Percentiles rank a stretch among this genome's conserved stretches.
Conservation (phyloP, 1,140 invertebrate species). For the Aphis gossypii region DNA sequence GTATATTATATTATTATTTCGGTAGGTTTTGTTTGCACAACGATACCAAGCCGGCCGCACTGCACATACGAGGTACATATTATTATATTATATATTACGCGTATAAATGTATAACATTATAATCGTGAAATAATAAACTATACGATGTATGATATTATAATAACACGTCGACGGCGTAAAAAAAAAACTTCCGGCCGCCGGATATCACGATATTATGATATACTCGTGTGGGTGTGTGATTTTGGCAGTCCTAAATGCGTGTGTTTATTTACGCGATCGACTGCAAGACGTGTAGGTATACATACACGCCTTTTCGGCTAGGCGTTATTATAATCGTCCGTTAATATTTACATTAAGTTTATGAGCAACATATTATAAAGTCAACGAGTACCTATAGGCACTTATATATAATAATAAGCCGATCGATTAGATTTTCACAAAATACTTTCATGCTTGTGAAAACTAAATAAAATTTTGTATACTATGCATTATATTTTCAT, state of each 20-base stretch:
- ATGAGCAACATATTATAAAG: too few species aligned
- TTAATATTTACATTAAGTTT: too few species aligned
- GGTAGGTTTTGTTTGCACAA: slow-evolving; percentile 33
- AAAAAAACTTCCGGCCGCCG: neutral
- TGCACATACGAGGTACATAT: too few species aligned
- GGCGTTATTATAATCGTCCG: too few species aligned
- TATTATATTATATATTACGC: neutral
- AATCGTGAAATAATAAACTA: neutral
- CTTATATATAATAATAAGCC: too few species aligned
- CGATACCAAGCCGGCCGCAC: neutral
- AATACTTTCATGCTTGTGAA: neutral
- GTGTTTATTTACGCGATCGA: too few species aligned
- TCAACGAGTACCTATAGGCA: too few species aligned
- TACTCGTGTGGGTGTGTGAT: neutral
- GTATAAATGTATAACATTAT: neutral
- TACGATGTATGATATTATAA: neutral
- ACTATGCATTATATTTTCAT: too few species aligned
- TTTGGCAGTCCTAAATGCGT: neutral
- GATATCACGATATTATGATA: neutral
- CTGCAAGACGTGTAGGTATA: too few species aligned
- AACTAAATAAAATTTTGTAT: neutral
- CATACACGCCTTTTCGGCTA: neutral
- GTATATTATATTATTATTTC: neutral
- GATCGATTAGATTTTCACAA: too few species aligned
- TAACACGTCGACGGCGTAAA: neutral